A percentile compares a stretch with the other conserved stretches of the same genome.
Conservation (phyloP, 2,888 invertebrate genomes). For the Leptarthrus brevirostris region DNA sequence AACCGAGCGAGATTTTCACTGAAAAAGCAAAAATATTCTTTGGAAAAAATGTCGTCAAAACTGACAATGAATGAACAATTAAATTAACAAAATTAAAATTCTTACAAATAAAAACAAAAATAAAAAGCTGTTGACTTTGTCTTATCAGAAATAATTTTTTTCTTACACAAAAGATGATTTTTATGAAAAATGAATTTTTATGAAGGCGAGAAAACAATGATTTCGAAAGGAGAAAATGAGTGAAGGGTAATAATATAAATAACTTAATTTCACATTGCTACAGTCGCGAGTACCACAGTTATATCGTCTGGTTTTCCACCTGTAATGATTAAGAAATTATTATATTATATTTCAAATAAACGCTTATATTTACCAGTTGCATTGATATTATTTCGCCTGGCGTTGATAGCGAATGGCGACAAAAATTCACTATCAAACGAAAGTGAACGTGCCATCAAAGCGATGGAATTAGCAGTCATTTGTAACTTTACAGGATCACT, state of each 20-base stretch:
- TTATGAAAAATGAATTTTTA: slow-evolving; percentile 9
- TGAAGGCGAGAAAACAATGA: not conserved
- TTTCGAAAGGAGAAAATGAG: not conserved
- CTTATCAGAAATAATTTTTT: slow-evolving; percentile 8
- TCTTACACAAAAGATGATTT: slow-evolving; percentile 1
- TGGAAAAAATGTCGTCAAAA: too few relatives aligned
- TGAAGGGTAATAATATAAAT: slow-evolving; percentile 14
- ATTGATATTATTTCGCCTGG: slow-evolving; percentile 91
- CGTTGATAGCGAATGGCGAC: slow-evolving; percentile 95
- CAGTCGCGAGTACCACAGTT: slow-evolving; percentile 94
- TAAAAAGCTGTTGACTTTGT: not conserved
- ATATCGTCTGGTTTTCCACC: slow-evolving; percentile 99
- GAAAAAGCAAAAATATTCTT: not conserved
- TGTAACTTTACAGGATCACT: slow-evolving; percentile 82
- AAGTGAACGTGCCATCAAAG: slow-evolving; percentile 92
- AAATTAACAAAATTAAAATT: not conserved
- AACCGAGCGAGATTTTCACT: not conserved
- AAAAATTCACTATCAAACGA: slow-evolving; percentile 95
- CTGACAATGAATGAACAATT: not conserved
- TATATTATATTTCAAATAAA: not conserved
- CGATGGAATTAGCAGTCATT: slow-evolving; percentile 92
- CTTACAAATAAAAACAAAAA: not conserved
- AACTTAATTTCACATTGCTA: slow-evolving; percentile 73
- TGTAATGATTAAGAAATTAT: slow-evolving; percentile 61
- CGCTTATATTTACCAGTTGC: slow-evolving; percentile 85